A percentile compares a stretch with the other conserved stretches of the same genome.
Conservation (phyloP, 2,113 vertebrate species). For the Malurus cyaneus region DNA sequence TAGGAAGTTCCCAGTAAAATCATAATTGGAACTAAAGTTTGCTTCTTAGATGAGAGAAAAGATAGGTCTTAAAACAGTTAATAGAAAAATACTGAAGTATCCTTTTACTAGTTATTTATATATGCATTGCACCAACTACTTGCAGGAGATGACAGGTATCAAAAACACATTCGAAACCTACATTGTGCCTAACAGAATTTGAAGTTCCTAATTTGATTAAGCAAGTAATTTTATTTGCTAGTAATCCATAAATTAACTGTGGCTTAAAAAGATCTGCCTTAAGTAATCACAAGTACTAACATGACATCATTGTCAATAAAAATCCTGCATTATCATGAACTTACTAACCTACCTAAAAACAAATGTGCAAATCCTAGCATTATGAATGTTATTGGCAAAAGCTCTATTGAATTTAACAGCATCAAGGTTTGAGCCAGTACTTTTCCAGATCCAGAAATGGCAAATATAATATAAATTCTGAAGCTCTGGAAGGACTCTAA, state of each 20-base stretch:
- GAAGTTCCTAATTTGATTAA: not conserved
- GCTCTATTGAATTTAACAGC: not conserved
- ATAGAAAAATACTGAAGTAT: not conserved
- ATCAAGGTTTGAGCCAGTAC: not conserved
- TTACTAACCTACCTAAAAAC: not conserved
- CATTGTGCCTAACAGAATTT: not conserved
- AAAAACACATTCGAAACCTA: not conserved
- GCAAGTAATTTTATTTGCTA: not conserved
- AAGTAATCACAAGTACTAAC: constrained; percentile 2
- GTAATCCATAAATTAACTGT: not conserved
- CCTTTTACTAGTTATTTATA: not conserved
- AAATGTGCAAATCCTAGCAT: not conserved
- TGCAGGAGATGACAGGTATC: not conserved
- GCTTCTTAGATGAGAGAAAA: not conserved
- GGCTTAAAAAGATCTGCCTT: not conserved
- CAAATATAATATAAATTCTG: not conserved
- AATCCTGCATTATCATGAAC: not conserved
- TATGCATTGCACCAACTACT: not conserved
- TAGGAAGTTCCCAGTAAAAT: not conserved
- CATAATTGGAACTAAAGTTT: not conserved
- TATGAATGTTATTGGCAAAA: not conserved
- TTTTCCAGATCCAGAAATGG: not conserved
- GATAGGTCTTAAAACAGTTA: not conserved
- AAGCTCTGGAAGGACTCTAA: not conserved
- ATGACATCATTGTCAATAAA: constrained; percentile 4